Percentiles rank a stretch among this genome's conserved stretches.
phyloP scores from a whole-genome alignment of 2,797 vertebrate species.

The Cryptoprocta ferox region DNA sequence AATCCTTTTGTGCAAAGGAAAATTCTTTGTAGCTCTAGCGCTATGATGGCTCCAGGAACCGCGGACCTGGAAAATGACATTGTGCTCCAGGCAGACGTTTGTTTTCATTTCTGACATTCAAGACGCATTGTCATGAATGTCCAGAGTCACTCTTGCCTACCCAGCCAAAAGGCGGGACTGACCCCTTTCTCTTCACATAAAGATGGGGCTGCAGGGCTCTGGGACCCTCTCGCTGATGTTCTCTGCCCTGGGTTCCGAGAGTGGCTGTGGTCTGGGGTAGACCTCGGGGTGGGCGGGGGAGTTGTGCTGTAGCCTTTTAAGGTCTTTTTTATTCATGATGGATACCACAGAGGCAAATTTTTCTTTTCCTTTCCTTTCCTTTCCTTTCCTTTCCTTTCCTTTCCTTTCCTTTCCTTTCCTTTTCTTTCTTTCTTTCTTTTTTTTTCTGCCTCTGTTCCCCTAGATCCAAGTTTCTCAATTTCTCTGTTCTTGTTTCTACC shows the following conservation, averaged over 20 bases:
- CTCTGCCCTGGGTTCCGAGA: not conserved
- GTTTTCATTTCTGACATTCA: conserved; percentile 52
- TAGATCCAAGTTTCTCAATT: not conserved
- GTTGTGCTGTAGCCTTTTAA: not conserved
- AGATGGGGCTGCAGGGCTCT: not conserved
- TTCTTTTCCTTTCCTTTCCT: not conserved
- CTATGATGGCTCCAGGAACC: conserved; percentile 17
- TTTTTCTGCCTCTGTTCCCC: not conserved
- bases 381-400: too few species aligned
- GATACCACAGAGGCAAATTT: not conserved
- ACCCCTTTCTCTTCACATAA: not conserved
- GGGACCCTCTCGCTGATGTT: not conserved
- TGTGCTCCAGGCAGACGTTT: not conserved
- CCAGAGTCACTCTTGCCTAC: not conserved
- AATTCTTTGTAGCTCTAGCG: conserved; percentile 60
- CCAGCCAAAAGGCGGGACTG: not conserved
- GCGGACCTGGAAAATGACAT: not conserved
- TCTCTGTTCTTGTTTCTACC: not conserved
- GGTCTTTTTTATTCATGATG: not conserved
- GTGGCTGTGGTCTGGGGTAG: not conserved
- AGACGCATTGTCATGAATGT: not conserved
- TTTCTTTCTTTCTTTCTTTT: too few species aligned
- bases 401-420: too few species aligned
- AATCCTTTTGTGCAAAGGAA: conserved; percentile 64
- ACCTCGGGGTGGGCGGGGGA: accelerated